phyloP scores from a whole-genome alignment of 2,113 vertebrate genomes.

The Ibidorhyncha struthersii region DNA sequence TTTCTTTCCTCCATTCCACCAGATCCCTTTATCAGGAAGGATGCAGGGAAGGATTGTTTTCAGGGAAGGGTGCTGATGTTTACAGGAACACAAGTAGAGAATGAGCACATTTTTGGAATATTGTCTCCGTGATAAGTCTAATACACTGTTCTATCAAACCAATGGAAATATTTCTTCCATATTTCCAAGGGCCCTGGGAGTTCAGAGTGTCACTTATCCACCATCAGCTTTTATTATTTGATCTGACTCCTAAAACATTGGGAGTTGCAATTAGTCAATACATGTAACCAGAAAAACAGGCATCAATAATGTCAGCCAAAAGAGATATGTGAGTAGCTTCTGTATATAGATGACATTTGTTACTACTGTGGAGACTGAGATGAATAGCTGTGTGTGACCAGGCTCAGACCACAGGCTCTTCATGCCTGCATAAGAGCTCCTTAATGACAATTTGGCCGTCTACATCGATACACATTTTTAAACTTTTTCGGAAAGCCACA shows the following conservation, averaged over 20 bases:
- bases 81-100: not conserved
- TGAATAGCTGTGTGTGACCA: slow-evolving; percentile 21
- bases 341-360: slow-evolving; percentile 75
- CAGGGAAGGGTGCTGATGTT: not conserved
- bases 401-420: not conserved
- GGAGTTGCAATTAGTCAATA: slow-evolving; percentile 55
- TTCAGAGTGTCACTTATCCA: not conserved
- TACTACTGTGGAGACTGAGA: slow-evolving; percentile 52
- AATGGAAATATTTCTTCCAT: not conserved
- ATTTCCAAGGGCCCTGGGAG: not conserved
- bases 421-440: not conserved
- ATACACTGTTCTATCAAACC: not conserved
- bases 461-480: not conserved
- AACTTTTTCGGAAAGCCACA: not conserved
- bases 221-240: slow-evolving; percentile 29
- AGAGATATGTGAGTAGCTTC: slow-evolving; percentile 69
- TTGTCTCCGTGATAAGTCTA: not conserved
- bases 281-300: slow-evolving; percentile 34
- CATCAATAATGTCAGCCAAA: slow-evolving; percentile 70
- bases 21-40: not conserved
- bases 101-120: not conserved
- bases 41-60: not conserved
- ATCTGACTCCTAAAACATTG: slow-evolving; percentile 33
- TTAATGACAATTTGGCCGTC: not conserved
- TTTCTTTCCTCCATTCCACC: not conserved